phyloP scores from a whole-genome alignment of 2,113 vertebrate genomes.

The Serinus canaria region DNA sequence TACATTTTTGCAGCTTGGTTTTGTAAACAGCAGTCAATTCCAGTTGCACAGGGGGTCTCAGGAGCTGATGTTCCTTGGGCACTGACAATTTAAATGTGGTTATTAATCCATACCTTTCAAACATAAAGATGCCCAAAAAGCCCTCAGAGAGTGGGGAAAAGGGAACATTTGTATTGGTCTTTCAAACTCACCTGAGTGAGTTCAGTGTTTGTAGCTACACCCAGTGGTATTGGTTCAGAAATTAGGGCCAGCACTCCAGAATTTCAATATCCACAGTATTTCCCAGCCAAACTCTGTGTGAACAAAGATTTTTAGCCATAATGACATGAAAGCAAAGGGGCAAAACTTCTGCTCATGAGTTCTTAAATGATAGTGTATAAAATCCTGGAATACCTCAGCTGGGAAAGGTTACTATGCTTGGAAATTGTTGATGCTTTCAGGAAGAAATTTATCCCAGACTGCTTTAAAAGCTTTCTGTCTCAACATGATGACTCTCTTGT shows the following conservation, averaged over 20 bases:
- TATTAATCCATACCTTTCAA: neutral
- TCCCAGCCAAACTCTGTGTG: neutral
- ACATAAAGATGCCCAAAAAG: neutral
- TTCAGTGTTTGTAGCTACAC: neutral
- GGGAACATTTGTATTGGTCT: neutral
- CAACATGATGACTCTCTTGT: neutral
- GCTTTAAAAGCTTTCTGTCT: neutral
- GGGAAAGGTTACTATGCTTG: neutral
- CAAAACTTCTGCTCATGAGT: neutral
- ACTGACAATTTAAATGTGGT: neutral
- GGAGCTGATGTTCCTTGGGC: neutral
- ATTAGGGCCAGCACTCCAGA: neutral
- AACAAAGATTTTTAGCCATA: neutral
- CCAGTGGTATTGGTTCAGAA: neutral
- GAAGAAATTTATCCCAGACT: neutral
- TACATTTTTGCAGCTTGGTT: neutral
- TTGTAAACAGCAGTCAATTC: neutral
- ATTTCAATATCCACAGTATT: neutral
- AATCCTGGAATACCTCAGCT: neutral
- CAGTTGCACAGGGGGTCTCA: accelerated
- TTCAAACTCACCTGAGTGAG: neutral
- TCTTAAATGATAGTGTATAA: neutral
- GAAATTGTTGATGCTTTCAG: neutral
- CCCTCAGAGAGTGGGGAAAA: neutral
- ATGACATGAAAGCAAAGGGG: neutral